Evolutionary conservation across 2,888 invertebrate genomes (phyloP).

Genomic region (Mesodorylaimus sp.): DNA sequence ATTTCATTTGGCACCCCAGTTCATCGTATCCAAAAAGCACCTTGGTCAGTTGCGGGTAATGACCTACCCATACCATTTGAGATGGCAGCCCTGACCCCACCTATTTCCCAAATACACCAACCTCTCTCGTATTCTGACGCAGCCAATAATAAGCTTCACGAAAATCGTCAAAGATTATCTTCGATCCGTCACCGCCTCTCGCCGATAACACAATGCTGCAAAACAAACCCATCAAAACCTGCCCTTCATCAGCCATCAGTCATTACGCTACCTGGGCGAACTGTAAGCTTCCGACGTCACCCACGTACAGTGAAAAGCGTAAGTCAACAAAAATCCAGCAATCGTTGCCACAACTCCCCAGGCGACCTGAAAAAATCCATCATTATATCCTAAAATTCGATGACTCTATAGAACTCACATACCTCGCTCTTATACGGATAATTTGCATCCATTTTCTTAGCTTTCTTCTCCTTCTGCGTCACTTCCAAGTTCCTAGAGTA

Average conservation of each 20-base stretch:
- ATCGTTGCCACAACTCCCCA: constrained; percentile 58
- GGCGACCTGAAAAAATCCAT: constrained; percentile 41
- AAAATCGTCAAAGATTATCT: constrained; percentile 97
- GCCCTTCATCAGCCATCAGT: constrained; percentile 51
- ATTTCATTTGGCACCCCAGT: too few relatives aligned
- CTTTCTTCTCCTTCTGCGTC: constrained; percentile 13
- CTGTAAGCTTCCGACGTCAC: constrained; percentile 97
- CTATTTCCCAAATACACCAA: constrained; percentile 29
- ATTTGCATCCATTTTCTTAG: constrained; percentile 37
- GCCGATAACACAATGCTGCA: constrained; percentile 47
- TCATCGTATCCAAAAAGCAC: too few relatives aligned
- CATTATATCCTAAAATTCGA: too few relatives aligned
- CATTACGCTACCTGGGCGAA: constrained; percentile 65
- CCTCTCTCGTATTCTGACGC: constrained; percentile 77
- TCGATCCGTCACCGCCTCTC: constrained; percentile 54
- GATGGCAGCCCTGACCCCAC: too few relatives aligned
- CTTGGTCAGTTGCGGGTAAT: too few relatives aligned
- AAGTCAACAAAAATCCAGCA: constrained; percentile 48
- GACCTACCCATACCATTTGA: too few relatives aligned
- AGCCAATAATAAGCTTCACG: constrained; percentile 96
- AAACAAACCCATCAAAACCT: too few relatives aligned
- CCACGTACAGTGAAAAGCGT: constrained; percentile 94
- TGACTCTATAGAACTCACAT: too few relatives aligned
- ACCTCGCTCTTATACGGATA: constrained; percentile 62
- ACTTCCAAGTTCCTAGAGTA: constrained; percentile 64